Base-by-base conservation (phyloP, 2,888 invertebrate genomes). In the Drosophila ezoana region DNA sequence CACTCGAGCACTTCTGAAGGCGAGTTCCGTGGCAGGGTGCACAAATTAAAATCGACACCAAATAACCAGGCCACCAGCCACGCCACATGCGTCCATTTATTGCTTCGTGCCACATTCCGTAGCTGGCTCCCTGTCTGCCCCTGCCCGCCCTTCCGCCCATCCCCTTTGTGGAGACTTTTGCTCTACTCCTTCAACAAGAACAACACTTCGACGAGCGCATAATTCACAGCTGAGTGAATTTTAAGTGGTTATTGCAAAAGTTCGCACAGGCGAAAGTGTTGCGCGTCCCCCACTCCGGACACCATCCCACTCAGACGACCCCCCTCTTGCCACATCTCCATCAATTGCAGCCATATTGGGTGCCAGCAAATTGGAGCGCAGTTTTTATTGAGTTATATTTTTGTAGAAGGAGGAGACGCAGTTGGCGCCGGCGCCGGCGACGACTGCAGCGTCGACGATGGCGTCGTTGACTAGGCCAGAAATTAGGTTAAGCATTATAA, bases 221-320 rank as follows among this genome's bases (percentile, higher is more conserved):
- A 91, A 90, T 85, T 90, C 89, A 87, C 90, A 89, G 90, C 89
- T 90, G 90, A 90, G 81, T 89, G 90, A 87, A 90, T 90, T 90
- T 89, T 89, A 91, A 91, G 90, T 91, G 90, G 90, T 90, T 91
- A 90, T 90, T 90, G 85, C 87, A 81, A 89, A 85, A 85, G 85
- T 85, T 85, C 74, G 81, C 72, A 88, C 43, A 64, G 73, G 87
- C 77, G 87, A 85, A 85, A 85, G 85, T 85, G 85, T 85, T 84
- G 84, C 38, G 38, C n/a, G n/a, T n/a, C 28, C 9, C 3, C 23
- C 13, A 53, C 49, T 20, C 14, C 33, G n/a, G 8, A 13, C 54
- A 18, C 52, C 40, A 5, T 1, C 43, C 33, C 23, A 20, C 13
- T 32, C 40, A n/a, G 23, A 33, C 13, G 3, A 13, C 18, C 13